phyloP scores from a whole-genome alignment of 2,888 invertebrate species.

The Ormyrus thymus region DNA sequence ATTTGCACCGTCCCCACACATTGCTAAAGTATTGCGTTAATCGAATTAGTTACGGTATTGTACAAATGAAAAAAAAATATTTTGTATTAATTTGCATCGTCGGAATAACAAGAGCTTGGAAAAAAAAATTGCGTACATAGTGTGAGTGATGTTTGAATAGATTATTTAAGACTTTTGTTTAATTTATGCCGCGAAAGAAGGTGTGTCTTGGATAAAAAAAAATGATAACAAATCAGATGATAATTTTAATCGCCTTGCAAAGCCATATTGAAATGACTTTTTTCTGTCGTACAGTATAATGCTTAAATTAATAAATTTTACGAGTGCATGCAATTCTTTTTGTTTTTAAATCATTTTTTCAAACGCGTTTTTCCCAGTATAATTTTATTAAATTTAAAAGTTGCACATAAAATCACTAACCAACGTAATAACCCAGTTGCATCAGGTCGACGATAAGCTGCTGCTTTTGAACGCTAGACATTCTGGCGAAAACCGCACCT shows the following conservation, averaged over 20 bases:
- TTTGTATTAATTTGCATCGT: not conserved
- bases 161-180: too few species aligned
- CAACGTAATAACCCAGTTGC: slow-evolving; percentile 82
- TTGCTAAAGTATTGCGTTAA: slow-evolving; percentile 67
- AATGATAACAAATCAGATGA: too few species aligned
- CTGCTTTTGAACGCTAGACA: slow-evolving; percentile 88
- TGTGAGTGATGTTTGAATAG: too few species aligned
- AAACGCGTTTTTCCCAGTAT: not conserved
- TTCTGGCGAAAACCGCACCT: slow-evolving; percentile 89
- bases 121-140: too few species aligned
- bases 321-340: slow-evolving; percentile 4
- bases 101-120: too few species aligned
- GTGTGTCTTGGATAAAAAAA: too few species aligned
- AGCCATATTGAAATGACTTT: too few species aligned
- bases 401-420: slow-evolving; percentile 65
- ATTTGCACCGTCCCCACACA: slow-evolving; percentile 87
- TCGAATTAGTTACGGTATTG: too few species aligned
- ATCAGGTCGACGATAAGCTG: slow-evolving; percentile 84
- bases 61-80: slow-evolving; percentile 23
- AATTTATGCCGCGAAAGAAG: too few species aligned
- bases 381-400: not conserved
- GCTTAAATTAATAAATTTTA: not conserved
- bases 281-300: too few species aligned
- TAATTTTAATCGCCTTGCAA: too few species aligned
- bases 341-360: not conserved